phyloP scores from a whole-genome alignment of 2,113 vertebrate genomes.

The Copsychus sechellarum region DNA sequence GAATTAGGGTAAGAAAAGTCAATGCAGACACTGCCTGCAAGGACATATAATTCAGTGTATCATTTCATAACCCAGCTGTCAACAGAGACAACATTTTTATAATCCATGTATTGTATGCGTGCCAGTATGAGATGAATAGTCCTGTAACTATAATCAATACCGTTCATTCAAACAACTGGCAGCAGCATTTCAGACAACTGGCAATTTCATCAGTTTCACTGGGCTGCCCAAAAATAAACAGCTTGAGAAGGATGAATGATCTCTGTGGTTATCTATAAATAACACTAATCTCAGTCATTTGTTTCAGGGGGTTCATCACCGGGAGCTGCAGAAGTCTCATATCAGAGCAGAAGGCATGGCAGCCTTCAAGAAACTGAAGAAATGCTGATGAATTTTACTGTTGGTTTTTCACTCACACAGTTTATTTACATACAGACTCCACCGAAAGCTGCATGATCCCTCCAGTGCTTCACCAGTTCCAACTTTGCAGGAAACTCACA shows the following conservation, averaged over 20 bases:
- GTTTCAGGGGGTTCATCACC: constrained; percentile 28
- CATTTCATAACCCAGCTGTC: constrained; percentile 62
- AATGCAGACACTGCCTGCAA: constrained; percentile 38
- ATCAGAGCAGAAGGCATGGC: background rate
- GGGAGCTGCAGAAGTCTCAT: background rate
- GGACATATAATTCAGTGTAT: constrained; percentile 56
- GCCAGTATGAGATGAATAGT: constrained; percentile 66
- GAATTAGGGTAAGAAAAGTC: constrained; percentile 51
- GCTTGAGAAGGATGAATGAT: constrained; percentile 57
- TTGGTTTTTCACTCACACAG: background rate
- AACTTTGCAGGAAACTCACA: background rate
- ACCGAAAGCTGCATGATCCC: background rate
- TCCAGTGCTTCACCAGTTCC: background rate
- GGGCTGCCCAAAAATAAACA: constrained; percentile 68
- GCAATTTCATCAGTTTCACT: constrained; percentile 68
- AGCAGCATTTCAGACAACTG: constrained; percentile 71
- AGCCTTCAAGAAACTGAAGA: background rate
- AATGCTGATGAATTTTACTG: background rate
- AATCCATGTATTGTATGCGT: constrained; percentile 37
- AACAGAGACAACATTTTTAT: constrained; percentile 52
- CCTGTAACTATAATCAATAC: constrained; percentile 69
- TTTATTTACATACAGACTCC: background rate
- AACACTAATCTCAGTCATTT: constrained; percentile 57
- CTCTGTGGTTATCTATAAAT: constrained; percentile 55
- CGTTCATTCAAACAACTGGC: constrained; percentile 70